These are phyloP conservation scores for Ailurus styani DNA, from an alignment of 2,113 vertebrate genomes.

Conservation along the genomic window DNA sequence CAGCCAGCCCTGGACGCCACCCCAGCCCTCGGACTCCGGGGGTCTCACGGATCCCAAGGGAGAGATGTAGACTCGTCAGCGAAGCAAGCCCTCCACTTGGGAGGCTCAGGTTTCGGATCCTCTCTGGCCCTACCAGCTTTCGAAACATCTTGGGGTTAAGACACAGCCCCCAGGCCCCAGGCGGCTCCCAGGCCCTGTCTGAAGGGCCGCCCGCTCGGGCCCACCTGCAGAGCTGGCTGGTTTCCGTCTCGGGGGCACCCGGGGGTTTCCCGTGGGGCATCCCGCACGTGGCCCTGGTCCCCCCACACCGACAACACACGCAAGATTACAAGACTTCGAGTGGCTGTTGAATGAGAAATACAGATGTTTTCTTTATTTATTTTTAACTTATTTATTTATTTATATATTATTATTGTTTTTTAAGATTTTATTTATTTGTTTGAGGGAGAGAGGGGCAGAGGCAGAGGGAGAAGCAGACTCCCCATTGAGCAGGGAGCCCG, in stretches of 20 bases:
- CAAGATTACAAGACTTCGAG: not conserved
- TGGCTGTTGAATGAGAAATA: not conserved
- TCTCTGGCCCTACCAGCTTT: not conserved
- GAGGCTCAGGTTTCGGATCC: not conserved
- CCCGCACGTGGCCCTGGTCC: not conserved
- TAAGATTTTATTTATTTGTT: too few relatives aligned
- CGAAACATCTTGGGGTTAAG: not conserved
- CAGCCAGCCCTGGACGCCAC: not conserved
- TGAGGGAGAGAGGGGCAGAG: not conserved
- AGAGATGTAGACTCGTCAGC: not conserved
- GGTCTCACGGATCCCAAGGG: not conserved
- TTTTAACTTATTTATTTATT: too few relatives aligned
- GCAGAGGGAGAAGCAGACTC: not conserved
- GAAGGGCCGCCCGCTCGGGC: not conserved
- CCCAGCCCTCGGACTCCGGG: not conserved
- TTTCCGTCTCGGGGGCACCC: too few relatives aligned
- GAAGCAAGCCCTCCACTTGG: not conserved
- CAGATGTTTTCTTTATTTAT: too few relatives aligned
- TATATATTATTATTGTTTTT: too few relatives aligned
- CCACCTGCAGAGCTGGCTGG: too few relatives aligned
- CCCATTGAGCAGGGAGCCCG: too few relatives aligned
- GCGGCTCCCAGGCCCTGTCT: not conserved
- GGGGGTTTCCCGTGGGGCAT: not conserved
- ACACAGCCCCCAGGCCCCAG: not conserved
- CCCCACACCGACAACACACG: not conserved